These are phyloP conservation scores for Sardinella longiceps DNA, from an alignment of 2,797 vertebrate genomes.

Conservation along the genomic window DNA sequence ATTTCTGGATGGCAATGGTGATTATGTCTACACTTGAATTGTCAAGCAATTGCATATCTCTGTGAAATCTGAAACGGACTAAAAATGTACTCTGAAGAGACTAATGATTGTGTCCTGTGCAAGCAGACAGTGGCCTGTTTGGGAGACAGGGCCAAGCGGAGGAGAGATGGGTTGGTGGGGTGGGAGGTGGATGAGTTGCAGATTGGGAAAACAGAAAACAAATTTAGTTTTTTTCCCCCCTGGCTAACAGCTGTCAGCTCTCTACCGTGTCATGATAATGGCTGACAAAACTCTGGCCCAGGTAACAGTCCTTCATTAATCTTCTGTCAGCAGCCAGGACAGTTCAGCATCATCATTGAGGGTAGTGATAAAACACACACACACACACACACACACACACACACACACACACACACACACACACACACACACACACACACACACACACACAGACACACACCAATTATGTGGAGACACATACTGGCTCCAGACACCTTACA, in stretches of 20 bases:
- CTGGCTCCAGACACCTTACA: too few species aligned
- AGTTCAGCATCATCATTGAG: background rate
- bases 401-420: background rate
- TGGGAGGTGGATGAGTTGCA: background rate
- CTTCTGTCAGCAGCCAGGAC: background rate
- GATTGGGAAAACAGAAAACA: conserved; percentile 18
- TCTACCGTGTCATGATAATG: conserved; percentile 13
- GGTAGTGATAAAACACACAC: background rate
- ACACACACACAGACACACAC: background rate
- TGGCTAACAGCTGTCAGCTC: conserved; percentile 28
- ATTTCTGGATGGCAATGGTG: background rate
- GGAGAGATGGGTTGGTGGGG: background rate
- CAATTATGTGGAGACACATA: background rate
- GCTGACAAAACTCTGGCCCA: conserved; percentile 30
- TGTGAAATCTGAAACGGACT: background rate
- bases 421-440: background rate
- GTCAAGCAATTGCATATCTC: background rate
- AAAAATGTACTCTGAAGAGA: background rate
- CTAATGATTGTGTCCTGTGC: background rate
- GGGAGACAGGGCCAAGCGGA: background rate
- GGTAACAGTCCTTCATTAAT: background rate
- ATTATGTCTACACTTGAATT: background rate
- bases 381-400: background rate
- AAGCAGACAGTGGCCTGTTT: conserved; percentile 7
- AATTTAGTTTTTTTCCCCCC: conserved; percentile 16